Evolutionary conservation across 1,140 invertebrate genomes (phyloP), one percentile per base, ranked within the genome.

Genomic region (Marisa cornuarietis): DNA sequence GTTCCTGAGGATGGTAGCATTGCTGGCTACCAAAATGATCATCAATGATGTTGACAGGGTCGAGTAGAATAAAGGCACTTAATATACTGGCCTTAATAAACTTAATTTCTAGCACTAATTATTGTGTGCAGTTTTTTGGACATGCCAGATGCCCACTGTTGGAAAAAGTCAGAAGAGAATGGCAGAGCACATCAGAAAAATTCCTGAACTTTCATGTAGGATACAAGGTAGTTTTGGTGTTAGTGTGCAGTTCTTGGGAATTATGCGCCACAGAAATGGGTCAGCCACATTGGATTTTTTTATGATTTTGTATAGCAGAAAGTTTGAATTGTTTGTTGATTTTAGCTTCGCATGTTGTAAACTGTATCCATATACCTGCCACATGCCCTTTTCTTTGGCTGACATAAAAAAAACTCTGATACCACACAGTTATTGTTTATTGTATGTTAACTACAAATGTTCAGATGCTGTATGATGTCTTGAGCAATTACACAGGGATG

Each of bases 401-500:
- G 49, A 42, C 10, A 58, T 24, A 3, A 61, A 58, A 11, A 61
- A 58, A 1, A 61, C 22, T n/a, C 20, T 61, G 10, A 18, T 16
- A n/a, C 5, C 62, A 20, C 5, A 31, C n/a, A 62, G 1, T 58
- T n/a, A 9, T 16, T 58, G 18, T 61, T 14, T 73, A 22, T 9
- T 51, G 20, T 14, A 26, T 62, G 8, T 76, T 63, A 62, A 20
- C 62, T n/a, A 65, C 20, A 68, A 8, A 42, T n/a, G 2, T 68
- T 20, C 13, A 22, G 22, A 51, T 77, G 42, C 22, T 77, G 42
- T 11, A 42, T 8, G 65, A 31, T 68, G 58, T 49, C 8, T 49
- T 72, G 42, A 52, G 49, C 42, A 72, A 52, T 49, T 2, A 72
- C 42, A 72, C 79, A 61, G 73, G 73, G 7, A 76, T 76, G 73